These are phyloP conservation scores for Flabesymbios commensalis DNA, from an alignment of 2,888 invertebrate genomes.

Conservation along the genomic window DNA sequence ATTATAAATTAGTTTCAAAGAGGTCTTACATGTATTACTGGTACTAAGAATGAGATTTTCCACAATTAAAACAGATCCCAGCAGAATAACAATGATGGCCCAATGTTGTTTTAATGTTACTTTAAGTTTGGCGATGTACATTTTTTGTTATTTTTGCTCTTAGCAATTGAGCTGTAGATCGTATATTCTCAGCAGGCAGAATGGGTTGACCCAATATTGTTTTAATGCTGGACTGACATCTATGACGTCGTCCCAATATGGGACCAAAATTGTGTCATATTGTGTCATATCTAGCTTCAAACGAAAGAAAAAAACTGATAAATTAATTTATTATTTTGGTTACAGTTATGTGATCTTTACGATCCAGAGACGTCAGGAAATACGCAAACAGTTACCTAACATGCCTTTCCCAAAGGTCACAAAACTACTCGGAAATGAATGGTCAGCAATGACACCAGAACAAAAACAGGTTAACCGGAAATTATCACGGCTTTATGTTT, in stretches of 20 bases:
- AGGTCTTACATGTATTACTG: no score
- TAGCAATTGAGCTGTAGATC: background rate
- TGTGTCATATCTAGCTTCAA: background rate
- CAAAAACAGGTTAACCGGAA: conserved; percentile 62
- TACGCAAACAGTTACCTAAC: conserved; percentile 62
- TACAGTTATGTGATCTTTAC: conserved; percentile 66
- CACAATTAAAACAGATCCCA: no score
- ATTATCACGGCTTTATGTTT: no score
- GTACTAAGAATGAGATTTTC: no score
- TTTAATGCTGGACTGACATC: no score
- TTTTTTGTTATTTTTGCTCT: no score
- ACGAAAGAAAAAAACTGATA: background rate
- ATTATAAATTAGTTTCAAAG: background rate
- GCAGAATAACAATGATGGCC: no score
- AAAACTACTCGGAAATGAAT: conserved; percentile 67
- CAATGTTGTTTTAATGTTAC: no score
- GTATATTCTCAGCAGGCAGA: no score
- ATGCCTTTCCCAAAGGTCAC: conserved; percentile 68
- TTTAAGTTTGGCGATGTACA: no score
- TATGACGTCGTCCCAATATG: no score
- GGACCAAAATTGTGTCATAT: background rate
- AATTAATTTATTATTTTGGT: background rate
- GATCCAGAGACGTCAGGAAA: conserved; percentile 66
- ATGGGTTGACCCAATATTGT: no score
- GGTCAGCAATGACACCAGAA: conserved; percentile 66